Evolutionary conservation across 2,113 vertebrate species (phyloP), one percentile per base, ranked within the genome.

Genomic region (Elanoides forficatus): DNA sequence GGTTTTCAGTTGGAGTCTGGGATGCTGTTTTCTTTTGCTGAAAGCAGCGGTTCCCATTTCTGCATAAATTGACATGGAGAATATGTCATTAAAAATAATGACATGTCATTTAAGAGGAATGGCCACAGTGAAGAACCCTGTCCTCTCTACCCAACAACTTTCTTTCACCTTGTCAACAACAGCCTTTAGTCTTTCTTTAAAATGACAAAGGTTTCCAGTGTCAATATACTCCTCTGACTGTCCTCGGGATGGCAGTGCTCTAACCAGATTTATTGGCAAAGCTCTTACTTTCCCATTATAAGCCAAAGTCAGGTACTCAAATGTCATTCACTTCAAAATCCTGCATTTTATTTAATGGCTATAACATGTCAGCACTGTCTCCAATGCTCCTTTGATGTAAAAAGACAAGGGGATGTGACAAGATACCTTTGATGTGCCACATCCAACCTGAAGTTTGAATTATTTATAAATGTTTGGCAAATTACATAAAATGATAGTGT

Each of bases 301-400:
- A 85, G 36, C 29, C 82, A 58, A 72, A 66, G 14, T 58, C 36
- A 73, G 7, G 6, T 14, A 67, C 19, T 75, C 52, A 86, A 73
- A 43, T 34, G 81, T 56, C 14, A 40, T 50, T 84, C 50, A 47
- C 70, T 92, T 96, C 79, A 97, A 97, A 98, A 96, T 93, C 81
- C 73, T 81, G 82, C 22, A 1, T 93, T 98, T 95, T 90, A 82
- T 96, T 95, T 91, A 92, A 81, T 87, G 95, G 82, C 68, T 90
- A 23, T 79, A 81, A 71, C 90, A 91, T 91, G 81, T 92, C 66
- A 94, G 80, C 84, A 55, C 56, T 43, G 76, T 76, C 86, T 87
- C 25, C 29, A 80, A 4, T 8, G 29, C 60, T 91, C 29, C 56
- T 76, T 88, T 86, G 48, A 88, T 73, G n/a, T 13, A 65, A 73